Evolutionary conservation across 2,797 vertebrate genomes (phyloP).

Genomic region (Sebastes taczanowskii): DNA sequence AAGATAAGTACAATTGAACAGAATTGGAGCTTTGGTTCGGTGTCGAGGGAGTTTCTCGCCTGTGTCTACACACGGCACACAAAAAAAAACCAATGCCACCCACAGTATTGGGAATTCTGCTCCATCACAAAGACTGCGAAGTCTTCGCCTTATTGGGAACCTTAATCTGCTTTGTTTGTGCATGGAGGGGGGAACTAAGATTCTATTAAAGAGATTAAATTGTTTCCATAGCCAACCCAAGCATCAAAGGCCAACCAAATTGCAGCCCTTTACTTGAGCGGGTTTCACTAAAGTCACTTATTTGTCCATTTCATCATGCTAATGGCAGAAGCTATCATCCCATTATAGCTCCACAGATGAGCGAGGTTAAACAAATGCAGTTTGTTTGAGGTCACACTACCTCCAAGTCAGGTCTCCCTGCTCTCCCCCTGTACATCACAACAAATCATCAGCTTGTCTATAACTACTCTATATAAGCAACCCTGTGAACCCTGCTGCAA

Average conservation of each 20-base stretch:
- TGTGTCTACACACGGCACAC: neutral
- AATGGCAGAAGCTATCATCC: constrained; percentile 82
- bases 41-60: neutral
- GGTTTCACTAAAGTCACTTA: constrained; percentile 82
- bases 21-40: neutral
- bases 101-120: constrained; percentile 55
- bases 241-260: constrained; percentile 85
- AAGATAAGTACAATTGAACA: neutral
- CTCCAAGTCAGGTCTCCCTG: constrained; percentile 60
- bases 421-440: constrained; percentile 60
- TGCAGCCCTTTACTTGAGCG: constrained; percentile 74
- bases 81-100: constrained; percentile 40
- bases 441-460: constrained; percentile 78
- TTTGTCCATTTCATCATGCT: constrained; percentile 87
- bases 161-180: constrained; percentile 79
- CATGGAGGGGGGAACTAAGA: constrained; percentile 51
- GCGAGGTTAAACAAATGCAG: constrained; percentile 79
- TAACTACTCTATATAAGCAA: constrained; percentile 65
- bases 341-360: constrained; percentile 75
- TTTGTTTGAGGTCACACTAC: constrained; percentile 76
- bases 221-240: constrained; percentile 83
- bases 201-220: constrained; percentile 83
- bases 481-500: constrained; percentile 64
- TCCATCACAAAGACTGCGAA: constrained; percentile 53
- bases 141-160: constrained; percentile 66